phyloP scores from a whole-genome alignment of 2,888 invertebrate genomes.

The Brachyptera putata region DNA sequence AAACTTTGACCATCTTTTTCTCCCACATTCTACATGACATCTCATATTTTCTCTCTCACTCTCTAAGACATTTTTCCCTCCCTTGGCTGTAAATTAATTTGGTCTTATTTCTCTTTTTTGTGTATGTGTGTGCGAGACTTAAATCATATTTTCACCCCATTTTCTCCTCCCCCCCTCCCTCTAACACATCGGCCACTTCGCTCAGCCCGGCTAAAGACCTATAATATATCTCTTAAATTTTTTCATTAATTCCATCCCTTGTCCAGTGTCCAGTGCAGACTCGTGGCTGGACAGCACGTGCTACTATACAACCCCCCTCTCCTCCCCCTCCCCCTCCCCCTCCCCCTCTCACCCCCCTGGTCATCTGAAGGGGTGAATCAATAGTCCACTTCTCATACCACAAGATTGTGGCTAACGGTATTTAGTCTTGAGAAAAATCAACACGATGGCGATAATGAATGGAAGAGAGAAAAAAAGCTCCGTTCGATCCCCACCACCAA shows the following conservation, averaged over 20 bases:
- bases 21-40: neutral
- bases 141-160: conserved; percentile 10
- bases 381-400: neutral
- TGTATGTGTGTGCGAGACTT: too few species aligned
- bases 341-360: neutral
- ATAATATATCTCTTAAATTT: conserved; percentile 10
- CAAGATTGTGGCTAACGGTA: neutral
- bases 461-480: neutral
- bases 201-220: too few species aligned
- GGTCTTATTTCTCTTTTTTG: neutral
- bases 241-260: conserved; percentile 20
- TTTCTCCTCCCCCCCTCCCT: neutral
- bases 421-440: neutral
- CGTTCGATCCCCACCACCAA: neutral
- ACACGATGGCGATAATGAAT: neutral
- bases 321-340: conserved; percentile 8
- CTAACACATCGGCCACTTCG: neutral
- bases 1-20: neutral
- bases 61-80: neutral
- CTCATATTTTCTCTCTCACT: neutral
- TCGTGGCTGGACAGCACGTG: conserved; percentile 8
- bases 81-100: neutral
- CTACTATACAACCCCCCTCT: neutral
- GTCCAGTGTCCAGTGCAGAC: conserved; percentile 13
- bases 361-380: conserved; percentile 5